Evolutionary conservation across 2,113 vertebrate species (phyloP).

Genomic region (Catharus minimus): DNA sequence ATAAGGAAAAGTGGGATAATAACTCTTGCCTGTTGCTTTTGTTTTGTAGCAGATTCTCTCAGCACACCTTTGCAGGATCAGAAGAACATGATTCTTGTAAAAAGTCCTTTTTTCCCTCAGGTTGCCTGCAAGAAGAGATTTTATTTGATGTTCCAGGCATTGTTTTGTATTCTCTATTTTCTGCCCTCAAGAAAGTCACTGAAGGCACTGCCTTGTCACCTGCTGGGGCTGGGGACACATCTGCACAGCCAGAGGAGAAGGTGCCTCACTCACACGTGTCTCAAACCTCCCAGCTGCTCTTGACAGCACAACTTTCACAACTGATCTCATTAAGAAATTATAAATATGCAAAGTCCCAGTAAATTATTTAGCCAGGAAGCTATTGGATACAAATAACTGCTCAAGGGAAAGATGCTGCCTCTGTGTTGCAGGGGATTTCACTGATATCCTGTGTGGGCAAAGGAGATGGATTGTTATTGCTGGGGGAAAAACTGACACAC

Average conservation of each 20-base stretch:
- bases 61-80: neutral
- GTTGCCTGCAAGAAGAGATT: neutral
- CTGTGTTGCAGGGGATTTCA: neutral
- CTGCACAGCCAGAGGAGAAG: neutral
- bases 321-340: neutral
- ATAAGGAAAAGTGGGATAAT: fast-evolving
- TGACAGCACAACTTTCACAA: neutral
- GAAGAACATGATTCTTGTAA: neutral
- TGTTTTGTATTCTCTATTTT: neutral
- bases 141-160: neutral
- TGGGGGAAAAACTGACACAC: neutral
- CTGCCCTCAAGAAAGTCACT: neutral
- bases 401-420: neutral
- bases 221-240: neutral
- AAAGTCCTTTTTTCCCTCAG: fast-evolving
- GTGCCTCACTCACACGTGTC: no score
- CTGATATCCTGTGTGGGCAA: neutral
- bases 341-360: neutral
- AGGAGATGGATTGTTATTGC: neutral
- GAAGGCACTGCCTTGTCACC: neutral
- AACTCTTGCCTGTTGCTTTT: neutral
- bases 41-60: neutral
- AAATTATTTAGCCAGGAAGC: neutral
- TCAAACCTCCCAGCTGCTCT: neutral
- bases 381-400: neutral